A percentile compares a stretch with the other conserved stretches of the same genome.
These are phyloP conservation scores for Enteromius anoplus DNA, from an alignment of 2,797 vertebrate genomes.

Conservation along the genomic window DNA sequence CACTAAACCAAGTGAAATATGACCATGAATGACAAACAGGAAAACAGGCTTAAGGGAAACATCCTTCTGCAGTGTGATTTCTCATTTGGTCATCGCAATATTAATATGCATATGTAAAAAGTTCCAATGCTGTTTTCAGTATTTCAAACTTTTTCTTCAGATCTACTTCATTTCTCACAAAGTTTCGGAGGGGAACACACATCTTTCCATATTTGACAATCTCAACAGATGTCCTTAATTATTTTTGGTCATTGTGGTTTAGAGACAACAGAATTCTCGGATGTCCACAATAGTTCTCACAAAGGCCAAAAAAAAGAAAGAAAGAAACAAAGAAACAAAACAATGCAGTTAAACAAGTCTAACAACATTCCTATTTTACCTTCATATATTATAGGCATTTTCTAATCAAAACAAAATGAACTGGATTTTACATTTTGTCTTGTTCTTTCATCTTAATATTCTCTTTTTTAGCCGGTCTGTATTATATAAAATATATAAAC, in stretches of 20 bases:
- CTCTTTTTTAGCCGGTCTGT: background rate
- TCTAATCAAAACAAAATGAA: background rate
- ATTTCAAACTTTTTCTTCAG: background rate
- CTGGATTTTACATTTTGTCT: background rate
- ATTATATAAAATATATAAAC: background rate
- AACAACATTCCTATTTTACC: background rate
- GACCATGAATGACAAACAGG: background rate
- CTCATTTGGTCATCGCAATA: background rate
- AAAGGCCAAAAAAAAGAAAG: background rate
- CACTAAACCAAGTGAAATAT: slow-evolving; percentile 6
- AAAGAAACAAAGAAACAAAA: too few species aligned
- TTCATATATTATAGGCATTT: too few species aligned
- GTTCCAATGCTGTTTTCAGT: background rate
- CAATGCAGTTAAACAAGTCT: background rate
- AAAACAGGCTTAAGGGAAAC: background rate
- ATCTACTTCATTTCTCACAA: background rate
- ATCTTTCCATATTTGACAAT: background rate
- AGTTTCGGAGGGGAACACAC: too few species aligned
- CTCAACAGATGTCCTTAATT: background rate
- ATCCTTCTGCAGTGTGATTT: background rate
- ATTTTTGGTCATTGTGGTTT: background rate
- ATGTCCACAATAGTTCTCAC: background rate
- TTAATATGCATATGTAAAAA: background rate
- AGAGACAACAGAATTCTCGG: background rate
- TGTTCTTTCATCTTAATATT: background rate